Evolutionary conservation across 2,797 vertebrate genomes (phyloP).

Genomic region (Cuculus canorus): DNA sequence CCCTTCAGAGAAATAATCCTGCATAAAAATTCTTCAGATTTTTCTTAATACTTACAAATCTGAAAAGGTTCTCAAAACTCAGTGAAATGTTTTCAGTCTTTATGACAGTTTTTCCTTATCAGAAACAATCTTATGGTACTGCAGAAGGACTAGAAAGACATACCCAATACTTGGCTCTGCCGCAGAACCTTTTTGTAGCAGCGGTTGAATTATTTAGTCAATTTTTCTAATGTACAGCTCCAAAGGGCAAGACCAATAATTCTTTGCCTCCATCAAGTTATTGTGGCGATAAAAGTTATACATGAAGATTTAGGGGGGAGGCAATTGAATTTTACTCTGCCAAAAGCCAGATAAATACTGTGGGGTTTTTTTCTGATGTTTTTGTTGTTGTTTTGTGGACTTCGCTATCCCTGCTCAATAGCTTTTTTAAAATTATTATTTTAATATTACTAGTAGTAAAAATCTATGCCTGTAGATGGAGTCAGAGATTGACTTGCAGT

Average conservation of each 20-base stretch:
- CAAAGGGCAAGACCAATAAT: background rate
- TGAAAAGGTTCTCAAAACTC: background rate
- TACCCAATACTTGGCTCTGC: background rate
- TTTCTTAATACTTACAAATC: background rate
- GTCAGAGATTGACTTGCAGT: background rate
- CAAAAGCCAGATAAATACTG: background rate
- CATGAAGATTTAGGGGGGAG: background rate
- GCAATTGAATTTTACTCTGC: background rate
- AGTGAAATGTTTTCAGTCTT: background rate
- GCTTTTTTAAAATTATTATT: too few relatives aligned
- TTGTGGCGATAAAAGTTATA: background rate
- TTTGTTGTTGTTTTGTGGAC: too few relatives aligned
- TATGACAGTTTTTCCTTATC: background rate
- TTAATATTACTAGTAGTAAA: background rate
- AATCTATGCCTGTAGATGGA: background rate
- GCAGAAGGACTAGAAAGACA: background rate
- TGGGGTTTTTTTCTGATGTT: too few relatives aligned
- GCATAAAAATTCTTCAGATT: background rate
- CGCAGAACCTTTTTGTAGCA: background rate
- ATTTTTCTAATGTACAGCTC: background rate
- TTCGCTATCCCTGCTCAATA: background rate
- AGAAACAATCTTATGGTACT: background rate
- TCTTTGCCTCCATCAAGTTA: background rate
- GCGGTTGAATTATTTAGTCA: accelerated
- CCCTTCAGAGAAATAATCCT: background rate